Base-by-base conservation (phyloP, 1,140 invertebrate genomes). In the Lutraria rhynchaena region DNA sequence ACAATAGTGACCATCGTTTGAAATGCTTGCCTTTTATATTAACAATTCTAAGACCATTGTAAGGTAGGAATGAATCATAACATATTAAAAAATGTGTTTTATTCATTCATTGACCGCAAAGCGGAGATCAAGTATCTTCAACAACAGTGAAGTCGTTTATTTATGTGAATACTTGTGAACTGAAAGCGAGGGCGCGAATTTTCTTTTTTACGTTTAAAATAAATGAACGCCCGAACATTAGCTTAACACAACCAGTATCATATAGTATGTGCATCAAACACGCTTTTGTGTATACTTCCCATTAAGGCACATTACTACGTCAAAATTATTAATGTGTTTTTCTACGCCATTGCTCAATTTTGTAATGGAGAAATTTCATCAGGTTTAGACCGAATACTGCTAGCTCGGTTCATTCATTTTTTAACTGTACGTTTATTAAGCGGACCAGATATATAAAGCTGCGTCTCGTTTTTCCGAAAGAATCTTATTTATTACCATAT, bases 281-380 rank as follows among this genome's bases (percentile, higher is more conserved):
- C 35, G 37, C 35, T 46, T 67, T 67, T 67, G 63, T 46, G 24
- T 67, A 67, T 44, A 22, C 35, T 46, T 46, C 9, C 63, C 27
- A 67, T 67, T 67, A 67, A 17, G 5, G 37, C n/a, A 67, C 63
- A 67, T 67, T 67, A 67, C 63, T 17, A 46, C 46, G 63, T 67
- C 37, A 67, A 44, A 44, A 67, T 67, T 44, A 67, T 67, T 67
- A 67, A 67, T 67, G 63, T 44, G 63, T 67, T 67, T 67, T 60
- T 67, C 37, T 27, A 67, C 37, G 24, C 35, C n/a, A 67, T 46
- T 67, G 63, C 44, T 46, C 37, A 46, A 41, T n/a, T 35, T 46
- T 67, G 44, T 67, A 67, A 37, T 29, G 31, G 5, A 19, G 60
- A 63, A 63, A 63, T 63, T 57, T 27, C n/a, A n/a, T n/a, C n/a